Conservation (phyloP, 53 echinoderm and acorn worm genomes). For the Echinarachnius parma region DNA sequence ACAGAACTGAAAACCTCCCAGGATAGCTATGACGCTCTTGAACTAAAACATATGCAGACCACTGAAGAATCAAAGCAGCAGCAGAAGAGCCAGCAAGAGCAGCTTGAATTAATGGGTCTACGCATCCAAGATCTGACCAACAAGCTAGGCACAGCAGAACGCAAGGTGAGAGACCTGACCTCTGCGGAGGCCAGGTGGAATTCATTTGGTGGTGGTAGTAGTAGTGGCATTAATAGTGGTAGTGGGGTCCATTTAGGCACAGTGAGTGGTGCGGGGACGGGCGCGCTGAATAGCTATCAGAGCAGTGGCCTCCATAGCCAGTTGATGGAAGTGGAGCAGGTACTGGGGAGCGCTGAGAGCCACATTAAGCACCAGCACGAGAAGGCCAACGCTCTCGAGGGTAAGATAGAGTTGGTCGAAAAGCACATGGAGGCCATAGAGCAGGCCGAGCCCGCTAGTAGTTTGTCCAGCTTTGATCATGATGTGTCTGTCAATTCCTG, state of each 20-base stretch:
- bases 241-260: conserved; percentile 34
- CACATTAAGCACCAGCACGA: conserved; percentile 66
- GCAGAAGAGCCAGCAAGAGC: conserved; percentile 66
- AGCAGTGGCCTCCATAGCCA: conserved; percentile 63
- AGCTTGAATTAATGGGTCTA: conserved; percentile 88
- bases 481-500: conserved; percentile 48
- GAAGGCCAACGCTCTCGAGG: conserved; percentile 64
- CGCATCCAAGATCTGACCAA: conserved; percentile 89
- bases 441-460: conserved; percentile 48
- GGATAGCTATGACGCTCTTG: conserved; percentile 77
- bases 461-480: conserved; percentile 53
- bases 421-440: conserved; percentile 63
- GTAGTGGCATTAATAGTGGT: conserved; percentile 27
- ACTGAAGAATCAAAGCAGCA: conserved; percentile 68
- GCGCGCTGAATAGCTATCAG: conserved; percentile 15
- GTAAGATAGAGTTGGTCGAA: conserved; percentile 73
- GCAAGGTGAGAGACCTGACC: conserved; percentile 77
- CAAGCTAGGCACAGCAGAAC: conserved; percentile 83
- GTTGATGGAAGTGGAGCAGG: conserved; percentile 72
- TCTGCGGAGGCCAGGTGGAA: conserved; percentile 24
- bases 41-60: conserved; percentile 64
- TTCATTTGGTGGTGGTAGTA: conserved; percentile 45
- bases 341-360: conserved; percentile 68
- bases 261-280: conserved; percentile 29
- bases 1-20: conserved; percentile 69